These are phyloP conservation scores for Formicarius rufipectus DNA, from an alignment of 2,113 vertebrate genomes.

Conservation along the genomic window DNA sequence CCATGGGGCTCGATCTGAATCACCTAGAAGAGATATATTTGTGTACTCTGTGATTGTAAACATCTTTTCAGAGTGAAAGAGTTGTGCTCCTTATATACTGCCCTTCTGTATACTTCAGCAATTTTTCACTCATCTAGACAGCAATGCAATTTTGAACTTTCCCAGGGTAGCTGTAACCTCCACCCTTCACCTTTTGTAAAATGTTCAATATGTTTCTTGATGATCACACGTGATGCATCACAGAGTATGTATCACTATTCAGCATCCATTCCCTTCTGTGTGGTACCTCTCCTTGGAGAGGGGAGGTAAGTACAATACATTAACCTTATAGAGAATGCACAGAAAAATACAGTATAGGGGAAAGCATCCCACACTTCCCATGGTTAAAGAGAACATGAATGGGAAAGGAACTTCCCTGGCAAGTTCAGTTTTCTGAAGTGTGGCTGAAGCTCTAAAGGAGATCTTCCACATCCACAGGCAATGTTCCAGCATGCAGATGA, in stretches of 20 bases:
- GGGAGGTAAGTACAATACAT: not conserved
- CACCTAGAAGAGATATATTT: not conserved
- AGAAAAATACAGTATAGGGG: not conserved
- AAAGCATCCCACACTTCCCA: not conserved
- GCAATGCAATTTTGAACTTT: slow-evolving; percentile 16
- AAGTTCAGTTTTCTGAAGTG: not conserved
- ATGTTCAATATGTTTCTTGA: slow-evolving; percentile 31
- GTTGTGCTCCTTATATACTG: not conserved
- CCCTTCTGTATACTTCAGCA: not conserved
- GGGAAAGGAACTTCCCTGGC: not conserved
- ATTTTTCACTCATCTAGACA: slow-evolving; percentile 54
- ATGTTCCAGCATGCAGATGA: not conserved
- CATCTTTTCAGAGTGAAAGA: not conserved
- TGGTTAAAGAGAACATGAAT: not conserved
- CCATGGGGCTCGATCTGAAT: not conserved
- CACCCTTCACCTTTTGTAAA: not conserved
- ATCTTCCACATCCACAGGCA: not conserved
- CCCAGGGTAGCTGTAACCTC: slow-evolving; percentile 19
- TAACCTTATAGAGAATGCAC: not conserved
- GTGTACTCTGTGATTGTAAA: not conserved
- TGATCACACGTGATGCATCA: not conserved
- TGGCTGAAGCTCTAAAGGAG: not conserved
- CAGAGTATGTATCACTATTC: not conserved
- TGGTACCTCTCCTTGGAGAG: not conserved
- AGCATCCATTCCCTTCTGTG: not conserved